These are phyloP conservation scores for Drosophila kanapiae DNA, from an alignment of 1,140 invertebrate species.

Conservation along the genomic window DNA sequence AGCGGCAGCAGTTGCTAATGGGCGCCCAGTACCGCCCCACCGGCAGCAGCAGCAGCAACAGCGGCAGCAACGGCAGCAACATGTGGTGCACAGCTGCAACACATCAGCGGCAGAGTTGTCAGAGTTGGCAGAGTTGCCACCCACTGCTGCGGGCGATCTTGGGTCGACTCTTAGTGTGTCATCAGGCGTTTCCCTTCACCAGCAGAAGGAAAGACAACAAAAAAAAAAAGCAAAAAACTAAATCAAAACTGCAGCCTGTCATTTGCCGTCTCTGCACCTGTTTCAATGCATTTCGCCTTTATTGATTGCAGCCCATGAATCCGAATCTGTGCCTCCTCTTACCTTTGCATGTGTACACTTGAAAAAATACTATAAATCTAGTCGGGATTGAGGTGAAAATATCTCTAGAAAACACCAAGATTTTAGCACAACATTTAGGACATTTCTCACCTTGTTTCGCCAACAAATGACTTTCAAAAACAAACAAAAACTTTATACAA, in stretches of 20 bases:
- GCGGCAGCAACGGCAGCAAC: constrained; percentile 53
- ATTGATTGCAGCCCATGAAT: constrained; percentile 69
- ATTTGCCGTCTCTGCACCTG: constrained; percentile 73
- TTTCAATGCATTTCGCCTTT: constrained; percentile 74
- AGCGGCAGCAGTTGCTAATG: constrained; percentile 58
- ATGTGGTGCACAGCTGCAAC: constrained; percentile 81
- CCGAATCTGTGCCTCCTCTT: constrained; percentile 27
- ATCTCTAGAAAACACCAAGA: too few relatives aligned
- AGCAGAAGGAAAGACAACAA: not conserved
- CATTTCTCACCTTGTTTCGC: too few relatives aligned
- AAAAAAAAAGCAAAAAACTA: constrained; percentile 1
- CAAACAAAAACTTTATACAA: too few relatives aligned
- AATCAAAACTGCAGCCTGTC: constrained; percentile 49
- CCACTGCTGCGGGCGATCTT: constrained; percentile 68
- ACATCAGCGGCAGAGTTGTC: constrained; percentile 72
- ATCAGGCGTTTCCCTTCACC: constrained; percentile 61
- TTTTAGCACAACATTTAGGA: too few relatives aligned
- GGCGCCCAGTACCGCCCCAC: constrained; percentile 69
- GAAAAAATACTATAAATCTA: not conserved
- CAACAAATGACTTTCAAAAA: too few relatives aligned
- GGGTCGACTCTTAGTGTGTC: constrained; percentile 62
- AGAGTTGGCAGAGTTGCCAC: constrained; percentile 67
- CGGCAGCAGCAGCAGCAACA: constrained; percentile 29
- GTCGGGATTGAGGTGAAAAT: not conserved
- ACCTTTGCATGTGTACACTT: constrained; percentile 4